Base-by-base conservation (phyloP, 2,888 invertebrate species). In the Meiosimyza decipiens region DNA sequence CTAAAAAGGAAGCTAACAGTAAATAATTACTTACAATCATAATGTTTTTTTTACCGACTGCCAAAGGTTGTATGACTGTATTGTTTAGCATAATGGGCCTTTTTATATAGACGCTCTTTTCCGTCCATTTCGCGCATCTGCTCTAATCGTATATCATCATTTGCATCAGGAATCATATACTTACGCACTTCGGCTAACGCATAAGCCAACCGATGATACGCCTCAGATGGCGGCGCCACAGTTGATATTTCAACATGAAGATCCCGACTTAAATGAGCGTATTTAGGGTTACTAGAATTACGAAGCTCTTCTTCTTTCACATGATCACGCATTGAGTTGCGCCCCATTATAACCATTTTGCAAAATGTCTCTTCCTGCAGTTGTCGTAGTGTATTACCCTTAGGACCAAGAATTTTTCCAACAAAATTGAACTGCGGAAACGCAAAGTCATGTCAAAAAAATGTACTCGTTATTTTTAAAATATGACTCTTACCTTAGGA, bases 331-430 rank as follows among this genome's bases (percentile, higher is more conserved):
- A 97, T 97, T 2, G 97, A 97, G 12, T 97, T 97, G 78, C 94
- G 90, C 0, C 97, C 97, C 69, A 97, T 90, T 6, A 97, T 95
- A 4, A 97, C 95, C 95, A 97, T 97, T 89, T 96, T 97, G 84
- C 96, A 96, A 91, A 96, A 95, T 1, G 97, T 97, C 85, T 96
- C 96, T 83, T 97, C 96, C 86, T 97, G 97, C 54, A 97, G 89
- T 78, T 96, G 90, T 84, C 96, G 96, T 82, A 97, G 86, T 0
- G 97, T 96, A 87, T 95, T 96, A 51, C 97, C 97, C 87, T 96
- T 97, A 12, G 97, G 97, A 0, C 97, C 97, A 79, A 97, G 89
- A 77, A 97, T 91, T 87, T 97, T 97, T 3, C 97, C 97, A 75
- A 97, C 97, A 89, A 97, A 97, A 88, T 97, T 97, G 85, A 96